Evolutionary conservation across 2,797 vertebrate species (phyloP), one percentile per base, ranked within the genome.

Genomic region (Naso thynnoides): DNA sequence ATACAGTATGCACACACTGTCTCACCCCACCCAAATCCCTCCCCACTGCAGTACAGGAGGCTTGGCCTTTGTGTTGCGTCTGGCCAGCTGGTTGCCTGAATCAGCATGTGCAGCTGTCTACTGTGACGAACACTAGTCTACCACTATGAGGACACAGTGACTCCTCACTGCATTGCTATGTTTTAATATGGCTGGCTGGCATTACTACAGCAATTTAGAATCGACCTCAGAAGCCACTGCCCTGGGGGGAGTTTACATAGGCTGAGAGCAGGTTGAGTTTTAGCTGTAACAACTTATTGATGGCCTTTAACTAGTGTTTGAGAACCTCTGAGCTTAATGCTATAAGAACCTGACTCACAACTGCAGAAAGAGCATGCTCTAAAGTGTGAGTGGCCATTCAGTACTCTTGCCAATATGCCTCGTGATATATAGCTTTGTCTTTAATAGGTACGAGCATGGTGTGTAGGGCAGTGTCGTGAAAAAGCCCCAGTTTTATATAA

Each of bases 401-500:
- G 76, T 82, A 70, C 65, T 84, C 81, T 85, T 88, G 92, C 91
- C 90, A 91, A 91, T 91, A 91, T 62, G 69, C 58, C 53, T 52
- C 9, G 36, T 92, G 90, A 94, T 91, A 85, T 91, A 92, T 79
- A 57, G 84, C 85, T 83, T 77, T 79, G 82, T 88, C 85, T 90
- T 90, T 91, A 91, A 93, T 91, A 92, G 85, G 85, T 88, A 88
- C 59, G 70, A 86, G 86, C 73, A 48, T 58, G 69, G 84, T 79
- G 85, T 88, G 83, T 72, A 82, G 84, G 86, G 79, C 68, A 62
- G 83, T 24, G 85, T 74, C n/a, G 72, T 75, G 83, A 86, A 88
- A 91, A 88, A 92, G 78, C 73, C 82, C 54, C 31, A 33, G 78
- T 89, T 91, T 92, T 93, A 91, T 91, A 91, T 88, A 92, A 92